These are phyloP conservation scores for Bubo bubo DNA, from an alignment of 2,113 vertebrate species.

Conservation along the genomic window DNA sequence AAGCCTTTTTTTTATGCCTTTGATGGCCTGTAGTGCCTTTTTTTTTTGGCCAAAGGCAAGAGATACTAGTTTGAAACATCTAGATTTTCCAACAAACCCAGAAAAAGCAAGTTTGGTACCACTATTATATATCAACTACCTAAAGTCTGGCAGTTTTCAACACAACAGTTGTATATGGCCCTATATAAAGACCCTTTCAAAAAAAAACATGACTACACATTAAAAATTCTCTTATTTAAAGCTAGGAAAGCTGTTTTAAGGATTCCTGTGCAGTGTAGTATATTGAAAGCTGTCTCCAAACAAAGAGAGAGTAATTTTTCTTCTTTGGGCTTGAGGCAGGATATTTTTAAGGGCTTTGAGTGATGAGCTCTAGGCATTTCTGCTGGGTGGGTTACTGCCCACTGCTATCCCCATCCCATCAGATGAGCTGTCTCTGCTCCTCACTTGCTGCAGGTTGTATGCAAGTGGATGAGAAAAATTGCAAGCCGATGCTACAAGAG, in stretches of 20 bases:
- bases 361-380: neutral
- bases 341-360: neutral
- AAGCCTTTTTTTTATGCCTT: neutral
- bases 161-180: neutral
- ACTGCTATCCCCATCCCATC: neutral
- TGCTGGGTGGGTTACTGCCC: neutral
- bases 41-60: neutral
- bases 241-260: neutral
- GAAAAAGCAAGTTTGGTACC: neutral
- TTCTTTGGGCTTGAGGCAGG: neutral
- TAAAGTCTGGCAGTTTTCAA: neutral
- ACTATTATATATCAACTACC: neutral
- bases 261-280: neutral
- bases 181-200: neutral
- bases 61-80: accelerated
- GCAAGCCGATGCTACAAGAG: neutral
- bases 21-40: neutral
- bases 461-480: neutral
- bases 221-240: neutral
- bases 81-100: neutral
- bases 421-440: neutral
- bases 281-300: neutral
- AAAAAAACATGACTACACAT: neutral
- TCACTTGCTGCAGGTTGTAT: neutral
- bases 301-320: neutral